Evolutionary conservation across 1,140 invertebrate species (phyloP), one percentile per base, ranked within the genome.

Genomic region (Pectinophora gossypiella): DNA sequence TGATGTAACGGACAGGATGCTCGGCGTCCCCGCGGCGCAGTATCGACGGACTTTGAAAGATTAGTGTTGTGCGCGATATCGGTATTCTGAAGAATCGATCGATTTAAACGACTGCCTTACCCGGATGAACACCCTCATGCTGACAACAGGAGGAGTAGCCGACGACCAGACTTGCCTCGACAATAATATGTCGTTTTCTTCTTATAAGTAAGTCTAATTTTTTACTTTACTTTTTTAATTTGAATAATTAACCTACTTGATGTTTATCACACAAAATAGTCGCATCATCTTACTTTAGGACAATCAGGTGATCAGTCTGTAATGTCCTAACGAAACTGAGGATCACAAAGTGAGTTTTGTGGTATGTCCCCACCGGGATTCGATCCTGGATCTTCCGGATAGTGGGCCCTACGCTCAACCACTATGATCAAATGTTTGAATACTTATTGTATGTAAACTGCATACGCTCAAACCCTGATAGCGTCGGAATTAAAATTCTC

Each of bases 81-180:
- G 61, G 64, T 59, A 61, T 9, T 32, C n/a, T 32, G 27, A n/a
- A 27, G 16, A 38, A 50, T 54, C 40, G 15, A 64, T 64, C 61
- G 54, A 58, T 61, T 40, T 20, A 35, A n/a, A 23, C 23, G 50
- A 42, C 40, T 53, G 35, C 51, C 44, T 38, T 49, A 51, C 60
- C 53, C 68, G 71, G 61, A 86, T 86, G 83, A 84, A 86, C 74
- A 77, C 75, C 69, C 83, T 86, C 54, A 86, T 86, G 83, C 78
- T 86, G 48, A 86, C 83, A 56, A 76, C 78, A 55, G 67, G 65
- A 43, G 76, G 77, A 40, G 57, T 66, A 16, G 69, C 80, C 58
- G 82, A 85, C 53, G 82, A 85, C 54, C 79, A 80, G 64, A 68
- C 75, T 48, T 75, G 70, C 64, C 73, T 81, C 62, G 82, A 85